These are phyloP conservation scores for Marronus borbonicus DNA, from an alignment of 2,888 invertebrate genomes.

Conservation along the genomic window DNA sequence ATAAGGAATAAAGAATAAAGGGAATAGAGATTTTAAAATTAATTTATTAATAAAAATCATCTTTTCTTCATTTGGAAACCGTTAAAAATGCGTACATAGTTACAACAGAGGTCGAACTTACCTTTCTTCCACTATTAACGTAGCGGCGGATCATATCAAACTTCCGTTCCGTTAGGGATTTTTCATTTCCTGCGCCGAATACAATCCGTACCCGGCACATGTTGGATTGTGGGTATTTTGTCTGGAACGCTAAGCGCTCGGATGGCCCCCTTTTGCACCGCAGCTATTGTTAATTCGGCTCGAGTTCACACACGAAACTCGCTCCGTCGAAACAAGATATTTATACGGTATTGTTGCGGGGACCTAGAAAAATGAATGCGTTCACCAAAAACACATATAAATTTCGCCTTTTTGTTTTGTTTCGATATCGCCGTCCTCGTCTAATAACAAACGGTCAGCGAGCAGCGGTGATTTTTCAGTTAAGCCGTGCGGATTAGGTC, in stretches of 20 bases:
- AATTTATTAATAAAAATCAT: too few species aligned
- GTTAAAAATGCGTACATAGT: background rate
- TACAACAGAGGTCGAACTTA: background rate
- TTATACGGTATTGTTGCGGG: slow-evolving; percentile 62
- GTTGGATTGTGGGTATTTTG: slow-evolving; percentile 62
- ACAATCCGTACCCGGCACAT: slow-evolving; percentile 57
- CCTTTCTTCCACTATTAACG: background rate
- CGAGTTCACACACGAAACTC: slow-evolving; percentile 61
- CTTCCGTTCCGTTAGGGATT: slow-evolving; percentile 60
- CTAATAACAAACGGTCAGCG: slow-evolving; percentile 33
- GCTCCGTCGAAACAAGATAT: slow-evolving; percentile 61
- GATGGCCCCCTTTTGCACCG: slow-evolving; percentile 26
- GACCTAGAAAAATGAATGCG: slow-evolving; percentile 60
- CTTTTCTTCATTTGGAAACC: too few species aligned
- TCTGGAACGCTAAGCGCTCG: slow-evolving; percentile 51
- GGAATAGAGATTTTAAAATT: too few species aligned
- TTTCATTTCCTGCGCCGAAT: slow-evolving; percentile 64
- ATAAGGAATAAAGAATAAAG: too few species aligned
- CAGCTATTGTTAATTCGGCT: slow-evolving; percentile 60
- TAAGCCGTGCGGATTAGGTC: slow-evolving; percentile 21
- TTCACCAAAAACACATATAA: slow-evolving; percentile 33
- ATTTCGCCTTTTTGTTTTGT: slow-evolving; percentile 36
- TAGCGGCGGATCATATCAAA: slow-evolving; percentile 58
- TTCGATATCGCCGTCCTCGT: slow-evolving; percentile 36
- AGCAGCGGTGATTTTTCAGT: slow-evolving; percentile 31